Percentiles rank a stretch among this genome's conserved stretches.
Evolutionary conservation across 2,888 invertebrate genomes (phyloP).

Genomic region (Clunio marinus): DNA sequence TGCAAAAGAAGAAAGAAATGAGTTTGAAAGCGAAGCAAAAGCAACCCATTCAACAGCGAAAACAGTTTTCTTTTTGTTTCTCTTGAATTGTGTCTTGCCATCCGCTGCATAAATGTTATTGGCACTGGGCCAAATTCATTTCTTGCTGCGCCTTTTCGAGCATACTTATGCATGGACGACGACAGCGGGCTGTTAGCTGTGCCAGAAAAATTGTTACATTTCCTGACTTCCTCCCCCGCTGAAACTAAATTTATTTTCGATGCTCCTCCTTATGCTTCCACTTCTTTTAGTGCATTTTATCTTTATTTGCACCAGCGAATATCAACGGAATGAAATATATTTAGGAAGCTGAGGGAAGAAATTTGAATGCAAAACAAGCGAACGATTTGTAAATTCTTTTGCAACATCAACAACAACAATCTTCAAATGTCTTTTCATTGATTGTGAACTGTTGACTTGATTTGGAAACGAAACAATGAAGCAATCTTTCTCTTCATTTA

Average conservation of each 20-base stretch:
- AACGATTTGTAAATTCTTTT: too few relatives aligned
- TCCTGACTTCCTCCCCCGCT: constrained; percentile 21
- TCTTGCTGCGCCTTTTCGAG: constrained; percentile 8
- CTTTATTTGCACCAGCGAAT: constrained; percentile 28
- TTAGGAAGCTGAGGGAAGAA: too few relatives aligned
- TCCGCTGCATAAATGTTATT: constrained; percentile 9
- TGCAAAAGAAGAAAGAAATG: constrained; percentile 13
- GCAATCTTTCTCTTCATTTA: too few relatives aligned
- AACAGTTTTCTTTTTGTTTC: constrained; percentile 2
- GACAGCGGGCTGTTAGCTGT: constrained; percentile 4
- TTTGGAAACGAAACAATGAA: too few relatives aligned
- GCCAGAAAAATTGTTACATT: constrained; percentile 37
- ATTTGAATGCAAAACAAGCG: too few relatives aligned
- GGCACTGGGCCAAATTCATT: constrained; percentile 23
- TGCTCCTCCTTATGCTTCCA: constrained; percentile 20
- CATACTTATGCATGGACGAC: constrained; percentile 23
- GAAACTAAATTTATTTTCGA: constrained; percentile 19
- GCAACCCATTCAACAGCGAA: constrained; percentile 30
- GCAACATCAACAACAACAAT: too few relatives aligned
- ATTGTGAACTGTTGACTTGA: too few relatives aligned
- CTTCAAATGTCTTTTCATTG: too few relatives aligned
- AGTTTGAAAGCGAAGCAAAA: too few relatives aligned
- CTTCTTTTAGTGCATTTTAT: constrained; percentile 12
- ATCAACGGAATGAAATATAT: too few relatives aligned
- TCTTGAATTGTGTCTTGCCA: constrained; percentile 7